phyloP scores from a whole-genome alignment of 1,140 invertebrate genomes.

The Ips typographus region DNA sequence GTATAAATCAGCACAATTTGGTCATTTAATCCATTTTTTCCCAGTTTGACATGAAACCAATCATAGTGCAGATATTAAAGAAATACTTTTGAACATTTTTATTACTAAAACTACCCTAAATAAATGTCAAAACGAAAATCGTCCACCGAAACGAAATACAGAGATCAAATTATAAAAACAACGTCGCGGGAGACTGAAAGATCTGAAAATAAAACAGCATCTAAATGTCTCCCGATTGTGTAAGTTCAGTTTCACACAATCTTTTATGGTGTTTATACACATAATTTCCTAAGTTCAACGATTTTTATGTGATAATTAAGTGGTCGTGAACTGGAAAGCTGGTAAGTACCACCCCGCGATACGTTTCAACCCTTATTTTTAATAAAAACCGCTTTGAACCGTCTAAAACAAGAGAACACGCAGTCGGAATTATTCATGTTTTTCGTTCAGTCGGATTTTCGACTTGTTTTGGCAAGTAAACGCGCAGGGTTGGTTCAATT shows the following conservation, averaged over 20 bases:
- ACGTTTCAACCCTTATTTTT: too few species aligned
- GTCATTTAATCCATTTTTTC: too few species aligned
- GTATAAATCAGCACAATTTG: too few species aligned
- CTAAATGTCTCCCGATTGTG: slow-evolving; percentile 50
- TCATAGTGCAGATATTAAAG: too few species aligned
- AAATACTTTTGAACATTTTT: too few species aligned
- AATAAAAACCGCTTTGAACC: background rate
- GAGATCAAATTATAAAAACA: slow-evolving; percentile 41
- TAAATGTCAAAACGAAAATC: too few species aligned
- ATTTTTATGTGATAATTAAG: slow-evolving; percentile 16
- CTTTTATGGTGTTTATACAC: slow-evolving; percentile 44
- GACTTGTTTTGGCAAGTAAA: slow-evolving; percentile 15
- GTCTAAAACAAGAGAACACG: slow-evolving; percentile 21
- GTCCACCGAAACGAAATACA: slow-evolving; percentile 14
- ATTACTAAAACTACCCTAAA: too few species aligned
- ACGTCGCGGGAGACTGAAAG: slow-evolving; percentile 49
- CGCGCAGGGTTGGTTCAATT: background rate
- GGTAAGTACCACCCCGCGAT: slow-evolving; percentile 13
- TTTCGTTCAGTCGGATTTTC: slow-evolving; percentile 9
- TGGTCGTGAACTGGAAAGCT: slow-evolving; percentile 1
- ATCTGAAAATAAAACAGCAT: slow-evolving; percentile 53
- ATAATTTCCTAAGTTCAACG: slow-evolving; percentile 20
- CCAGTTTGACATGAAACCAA: too few species aligned
- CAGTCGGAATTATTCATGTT: slow-evolving; percentile 23
- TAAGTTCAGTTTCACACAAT: slow-evolving; percentile 46